phyloP scores from a whole-genome alignment of 2,888 invertebrate species.

The Acronicta leporina region DNA sequence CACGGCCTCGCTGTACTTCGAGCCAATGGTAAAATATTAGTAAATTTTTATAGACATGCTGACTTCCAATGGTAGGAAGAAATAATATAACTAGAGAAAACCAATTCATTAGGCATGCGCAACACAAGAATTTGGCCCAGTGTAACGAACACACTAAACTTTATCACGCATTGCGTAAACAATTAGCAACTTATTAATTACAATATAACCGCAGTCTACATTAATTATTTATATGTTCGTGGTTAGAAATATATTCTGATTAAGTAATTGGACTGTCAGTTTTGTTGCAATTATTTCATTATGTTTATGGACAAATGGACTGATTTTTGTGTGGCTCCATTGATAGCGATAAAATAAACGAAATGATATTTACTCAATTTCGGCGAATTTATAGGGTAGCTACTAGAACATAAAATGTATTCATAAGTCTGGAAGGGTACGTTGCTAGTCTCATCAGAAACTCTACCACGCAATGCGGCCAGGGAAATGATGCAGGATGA shows the following conservation, averaged over 20 bases:
- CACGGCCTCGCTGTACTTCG: no score
- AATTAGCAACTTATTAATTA: slow-evolving; percentile 30
- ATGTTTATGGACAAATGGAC: no score
- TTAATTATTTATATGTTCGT: slow-evolving; percentile 21
- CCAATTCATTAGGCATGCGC: background rate
- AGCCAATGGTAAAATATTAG: no score
- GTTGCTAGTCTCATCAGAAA: no score
- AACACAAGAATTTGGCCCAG: background rate
- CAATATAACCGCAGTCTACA: slow-evolving; percentile 16
- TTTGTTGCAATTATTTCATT: slow-evolving; percentile 4
- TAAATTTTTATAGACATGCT: no score
- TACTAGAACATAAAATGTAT: no score
- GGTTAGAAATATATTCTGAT: slow-evolving; percentile 19
- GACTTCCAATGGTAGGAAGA: no score
- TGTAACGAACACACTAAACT: background rate
- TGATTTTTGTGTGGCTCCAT: slow-evolving; percentile 3
- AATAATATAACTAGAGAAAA: background rate
- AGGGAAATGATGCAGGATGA: no score
- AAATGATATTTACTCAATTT: no score
- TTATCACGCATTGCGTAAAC: background rate
- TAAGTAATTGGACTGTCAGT: slow-evolving; percentile 29
- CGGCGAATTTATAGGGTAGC: no score
- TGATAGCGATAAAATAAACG: slow-evolving; percentile 2
- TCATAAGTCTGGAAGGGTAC: no score
- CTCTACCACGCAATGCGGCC: no score